Evolutionary conservation across 2,113 vertebrate genomes (phyloP).

Genomic region (Oenanthe melanoleuca): DNA sequence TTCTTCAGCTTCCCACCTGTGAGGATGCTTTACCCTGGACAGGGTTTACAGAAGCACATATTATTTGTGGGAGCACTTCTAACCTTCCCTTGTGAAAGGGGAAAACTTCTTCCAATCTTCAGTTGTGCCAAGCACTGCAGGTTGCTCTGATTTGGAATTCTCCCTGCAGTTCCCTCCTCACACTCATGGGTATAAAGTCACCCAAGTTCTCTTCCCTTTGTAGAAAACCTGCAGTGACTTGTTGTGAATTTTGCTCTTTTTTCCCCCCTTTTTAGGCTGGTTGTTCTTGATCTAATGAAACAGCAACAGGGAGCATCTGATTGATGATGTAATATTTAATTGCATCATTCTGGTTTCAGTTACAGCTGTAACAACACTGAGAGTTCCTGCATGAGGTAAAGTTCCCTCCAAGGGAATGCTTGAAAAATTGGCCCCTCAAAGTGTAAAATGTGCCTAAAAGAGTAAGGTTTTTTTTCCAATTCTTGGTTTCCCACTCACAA

Average conservation of each 20-base stretch:
- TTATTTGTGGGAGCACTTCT: neutral
- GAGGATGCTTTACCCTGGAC: neutral
- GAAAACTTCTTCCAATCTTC: neutral
- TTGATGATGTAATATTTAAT: constrained; percentile 49
- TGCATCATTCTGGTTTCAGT: neutral
- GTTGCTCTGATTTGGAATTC: neutral
- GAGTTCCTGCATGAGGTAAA: constrained; percentile 24
- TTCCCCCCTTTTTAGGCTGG: neutral
- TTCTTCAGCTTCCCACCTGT: neutral
- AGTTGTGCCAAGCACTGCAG: neutral
- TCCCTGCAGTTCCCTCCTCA: neutral
- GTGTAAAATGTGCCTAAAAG: neutral
- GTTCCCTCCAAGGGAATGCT: neutral
- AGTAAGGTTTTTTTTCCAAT: neutral
- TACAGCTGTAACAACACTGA: neutral
- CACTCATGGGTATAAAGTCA: neutral
- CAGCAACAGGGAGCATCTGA: constrained; percentile 1
- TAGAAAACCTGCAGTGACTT: neutral
- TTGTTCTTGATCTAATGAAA: constrained; percentile 2
- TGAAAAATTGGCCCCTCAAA: neutral
- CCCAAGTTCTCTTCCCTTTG: neutral
- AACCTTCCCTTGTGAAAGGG: neutral
- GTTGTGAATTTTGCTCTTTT: neutral
- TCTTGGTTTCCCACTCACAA: neutral
- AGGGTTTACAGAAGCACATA: neutral